Percentiles rank a stretch among this genome's conserved stretches.
phyloP scores from a whole-genome alignment of 2,113 vertebrate genomes.

The Plestiodon gilberti region DNA sequence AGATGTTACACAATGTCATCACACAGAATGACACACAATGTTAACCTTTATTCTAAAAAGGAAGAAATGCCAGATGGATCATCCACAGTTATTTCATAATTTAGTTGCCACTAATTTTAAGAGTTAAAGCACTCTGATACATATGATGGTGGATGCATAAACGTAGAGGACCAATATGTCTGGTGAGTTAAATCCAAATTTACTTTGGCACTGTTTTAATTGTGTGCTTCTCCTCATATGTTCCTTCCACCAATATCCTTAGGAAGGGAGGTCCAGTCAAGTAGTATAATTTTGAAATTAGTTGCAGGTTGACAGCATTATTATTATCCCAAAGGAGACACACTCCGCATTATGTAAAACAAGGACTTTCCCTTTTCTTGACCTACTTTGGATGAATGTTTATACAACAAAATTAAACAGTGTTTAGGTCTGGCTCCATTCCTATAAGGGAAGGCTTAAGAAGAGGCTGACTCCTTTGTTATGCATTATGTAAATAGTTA shows the following conservation, averaged over 20 bases:
- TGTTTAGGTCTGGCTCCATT: background rate
- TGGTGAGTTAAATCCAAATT: background rate
- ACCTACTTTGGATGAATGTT: slow-evolving; percentile 14
- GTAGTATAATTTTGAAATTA: background rate
- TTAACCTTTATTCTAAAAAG: background rate
- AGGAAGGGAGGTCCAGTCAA: background rate
- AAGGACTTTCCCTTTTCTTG: background rate
- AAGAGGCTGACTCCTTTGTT: background rate
- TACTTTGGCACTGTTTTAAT: slow-evolving; percentile 9
- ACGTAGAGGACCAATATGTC: background rate
- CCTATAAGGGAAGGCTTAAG: background rate
- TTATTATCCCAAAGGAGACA: background rate
- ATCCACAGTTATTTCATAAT: background rate
- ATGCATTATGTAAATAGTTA: slow-evolving; percentile 9
- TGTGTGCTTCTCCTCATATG: background rate
- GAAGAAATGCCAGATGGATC: background rate
- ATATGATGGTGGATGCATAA: background rate
- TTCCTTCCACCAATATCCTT: background rate
- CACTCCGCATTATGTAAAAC: background rate
- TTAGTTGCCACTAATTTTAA: background rate
- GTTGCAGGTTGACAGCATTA: background rate
- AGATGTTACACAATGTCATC: no score
- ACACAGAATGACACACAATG: background rate
- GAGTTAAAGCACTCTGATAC: background rate
- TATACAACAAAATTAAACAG: background rate